These are phyloP conservation scores for Pterocles orientalis DNA, from an alignment of 2,113 vertebrate species.

Conservation along the genomic window DNA sequence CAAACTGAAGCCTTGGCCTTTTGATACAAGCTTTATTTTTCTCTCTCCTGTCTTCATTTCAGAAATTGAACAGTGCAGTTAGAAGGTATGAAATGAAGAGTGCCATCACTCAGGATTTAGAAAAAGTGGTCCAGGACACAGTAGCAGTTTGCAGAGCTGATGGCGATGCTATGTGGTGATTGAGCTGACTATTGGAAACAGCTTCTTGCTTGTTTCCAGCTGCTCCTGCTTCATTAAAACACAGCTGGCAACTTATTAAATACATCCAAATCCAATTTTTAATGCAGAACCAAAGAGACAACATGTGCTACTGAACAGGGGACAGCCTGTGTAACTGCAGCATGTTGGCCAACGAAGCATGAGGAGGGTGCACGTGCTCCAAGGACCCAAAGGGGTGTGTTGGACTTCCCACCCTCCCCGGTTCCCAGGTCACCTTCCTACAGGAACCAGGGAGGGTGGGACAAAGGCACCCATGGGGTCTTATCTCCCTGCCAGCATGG, in stretches of 20 bases:
- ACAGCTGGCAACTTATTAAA: not conserved
- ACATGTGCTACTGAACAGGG: not conserved
- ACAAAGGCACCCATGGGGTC: not conserved
- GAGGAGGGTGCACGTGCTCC: not conserved
- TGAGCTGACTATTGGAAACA: not conserved
- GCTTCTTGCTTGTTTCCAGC: not conserved
- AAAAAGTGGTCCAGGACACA: not conserved
- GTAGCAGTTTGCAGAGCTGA: not conserved
- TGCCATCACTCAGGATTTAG: not conserved
- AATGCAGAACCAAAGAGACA: not conserved
- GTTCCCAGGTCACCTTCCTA: not conserved
- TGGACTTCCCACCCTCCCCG: not conserved
- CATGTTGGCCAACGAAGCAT: accelerated
- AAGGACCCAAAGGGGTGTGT: not conserved
- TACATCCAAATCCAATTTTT: not conserved
- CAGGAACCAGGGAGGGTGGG: not conserved
- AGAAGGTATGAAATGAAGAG: not conserved
- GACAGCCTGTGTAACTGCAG: not conserved
- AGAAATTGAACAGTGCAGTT: not conserved
- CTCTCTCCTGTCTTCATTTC: not conserved
- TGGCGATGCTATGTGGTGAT: not conserved
- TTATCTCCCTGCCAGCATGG: not conserved
- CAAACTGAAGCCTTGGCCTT: not conserved
- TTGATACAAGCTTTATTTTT: not conserved
- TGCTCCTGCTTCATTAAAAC: not conserved